A percentile compares a stretch with the other conserved stretches of the same genome.
phyloP scores from a whole-genome alignment of 2,797 vertebrate species.

The Podargus strigoides region DNA sequence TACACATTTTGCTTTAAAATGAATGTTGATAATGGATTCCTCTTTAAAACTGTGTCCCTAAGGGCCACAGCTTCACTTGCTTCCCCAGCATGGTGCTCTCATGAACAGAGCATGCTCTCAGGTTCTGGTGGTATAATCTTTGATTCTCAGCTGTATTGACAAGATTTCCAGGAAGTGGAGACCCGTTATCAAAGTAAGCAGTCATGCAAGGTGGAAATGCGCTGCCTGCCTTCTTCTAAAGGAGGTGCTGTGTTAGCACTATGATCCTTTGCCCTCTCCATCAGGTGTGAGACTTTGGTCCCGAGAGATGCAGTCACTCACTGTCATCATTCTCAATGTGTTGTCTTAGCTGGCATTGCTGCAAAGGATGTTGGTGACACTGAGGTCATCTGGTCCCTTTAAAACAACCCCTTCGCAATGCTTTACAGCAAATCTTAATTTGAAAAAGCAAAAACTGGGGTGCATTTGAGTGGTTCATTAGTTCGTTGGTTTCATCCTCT shows the following conservation, averaged over 20 bases:
- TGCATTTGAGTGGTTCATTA: neutral
- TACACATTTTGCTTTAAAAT: neutral
- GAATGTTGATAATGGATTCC: neutral
- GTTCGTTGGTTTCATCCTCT: neutral
- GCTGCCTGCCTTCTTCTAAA: neutral
- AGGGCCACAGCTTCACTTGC: neutral
- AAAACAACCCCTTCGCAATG: neutral
- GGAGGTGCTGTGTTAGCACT: neutral
- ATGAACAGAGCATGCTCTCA: neutral
- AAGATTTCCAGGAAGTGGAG: neutral
- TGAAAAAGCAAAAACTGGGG: neutral
- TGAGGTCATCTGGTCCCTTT: neutral
- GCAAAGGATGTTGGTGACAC: neutral
- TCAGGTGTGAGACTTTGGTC: neutral
- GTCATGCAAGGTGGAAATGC: neutral
- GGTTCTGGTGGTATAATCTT: neutral
- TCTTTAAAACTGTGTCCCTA: neutral
- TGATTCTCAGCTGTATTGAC: neutral
- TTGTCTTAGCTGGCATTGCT: neutral
- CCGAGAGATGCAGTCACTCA: neutral
- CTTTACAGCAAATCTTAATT: neutral
- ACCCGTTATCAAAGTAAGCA: neutral
- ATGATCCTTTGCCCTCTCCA: neutral
- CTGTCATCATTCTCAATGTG: accelerated
- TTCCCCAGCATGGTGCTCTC: neutral